Base-by-base conservation (phyloP, 2,888 invertebrate genomes). In the Dascillus cervinus region DNA sequence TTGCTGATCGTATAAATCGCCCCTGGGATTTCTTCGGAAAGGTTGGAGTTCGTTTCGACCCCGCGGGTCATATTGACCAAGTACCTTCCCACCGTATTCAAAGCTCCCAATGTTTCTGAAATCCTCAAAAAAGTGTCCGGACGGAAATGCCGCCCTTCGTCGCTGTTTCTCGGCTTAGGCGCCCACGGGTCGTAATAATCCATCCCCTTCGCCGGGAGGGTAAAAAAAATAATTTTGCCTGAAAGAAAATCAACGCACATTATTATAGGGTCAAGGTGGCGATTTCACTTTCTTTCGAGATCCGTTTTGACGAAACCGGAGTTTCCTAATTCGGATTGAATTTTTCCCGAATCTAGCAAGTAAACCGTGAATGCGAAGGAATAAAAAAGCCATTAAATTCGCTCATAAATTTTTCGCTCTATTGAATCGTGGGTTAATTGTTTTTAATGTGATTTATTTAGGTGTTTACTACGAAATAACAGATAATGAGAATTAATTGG, bases 11-110 rank as follows among this genome's bases (percentile, higher is more conserved):
- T 84, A 55, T 85, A 83, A 25, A 86, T 66, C 3, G 86, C 86
- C 46, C 77, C 75, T 8, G 85, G 82, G 14, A 86, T 62, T 46
- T 74, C 74, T 41, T 73, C 69, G 2, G 70, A 63, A 27, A 57
- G 39, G 32, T 52, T 50, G 13, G 47, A 43, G 34, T 66, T 64
- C 29, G 70, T 47, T 29, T 55, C 58, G 32, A 64, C 67, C 10
- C 62, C 60, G 4, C 78, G 63, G 0, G 81, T 87, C 72, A 86
- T 84, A 51, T 87, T 87, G 1, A 90, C 85, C 43, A 90, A 71
- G 56, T 85, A 86, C 55, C 82, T 78, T 1, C 89, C 89, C 0
- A 90, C 83, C 2, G 88, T 87, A 46, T 89, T 89, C 9, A 90
- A 71, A 3, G 89, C 89, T 15, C 88, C 88, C 3, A 77, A 57